Evolutionary conservation across 2,797 vertebrate genomes (phyloP).

Genomic region (Coregonus ussuriensis): DNA sequence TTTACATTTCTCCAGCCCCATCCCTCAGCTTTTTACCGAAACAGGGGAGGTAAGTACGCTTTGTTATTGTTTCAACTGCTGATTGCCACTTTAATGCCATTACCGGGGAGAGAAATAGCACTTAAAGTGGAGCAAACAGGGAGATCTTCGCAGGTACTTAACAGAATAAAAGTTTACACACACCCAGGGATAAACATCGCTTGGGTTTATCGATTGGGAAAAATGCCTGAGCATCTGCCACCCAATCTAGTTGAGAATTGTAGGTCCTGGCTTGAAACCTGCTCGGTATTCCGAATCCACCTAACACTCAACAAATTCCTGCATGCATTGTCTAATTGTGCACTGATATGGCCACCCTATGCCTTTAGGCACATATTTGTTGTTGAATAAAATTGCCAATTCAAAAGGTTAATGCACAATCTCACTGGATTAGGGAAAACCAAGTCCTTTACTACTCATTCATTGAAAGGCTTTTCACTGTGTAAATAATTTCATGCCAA

Average conservation of each 20-base stretch:
- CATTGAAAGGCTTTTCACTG: not conserved
- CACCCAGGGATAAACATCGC: conserved; percentile 37
- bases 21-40: no score
- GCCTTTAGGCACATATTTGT: not conserved
- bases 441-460: not conserved
- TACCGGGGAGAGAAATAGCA: conserved; percentile 31
- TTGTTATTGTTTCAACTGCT: no score
- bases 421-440: not conserved
- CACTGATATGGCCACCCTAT: not conserved
- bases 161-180: conserved; percentile 37
- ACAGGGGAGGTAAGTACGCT: no score
- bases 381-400: not conserved
- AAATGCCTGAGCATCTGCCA: conserved; percentile 43
- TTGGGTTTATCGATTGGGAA: conserved; percentile 55
- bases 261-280: conserved; percentile 25
- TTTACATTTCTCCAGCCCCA: no score
- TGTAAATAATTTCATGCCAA: not conserved
- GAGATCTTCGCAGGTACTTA: conserved; percentile 29
- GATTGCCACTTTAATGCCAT: not conserved
- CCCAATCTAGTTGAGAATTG: conserved; percentile 53
- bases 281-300: conserved; percentile 14
- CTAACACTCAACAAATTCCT: not conserved
- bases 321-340: conserved; percentile 14
- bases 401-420: no score
- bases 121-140: conserved; percentile 27